Evolutionary conservation across 2,113 vertebrate species (phyloP).

Genomic region (Rhipidura dahli): DNA sequence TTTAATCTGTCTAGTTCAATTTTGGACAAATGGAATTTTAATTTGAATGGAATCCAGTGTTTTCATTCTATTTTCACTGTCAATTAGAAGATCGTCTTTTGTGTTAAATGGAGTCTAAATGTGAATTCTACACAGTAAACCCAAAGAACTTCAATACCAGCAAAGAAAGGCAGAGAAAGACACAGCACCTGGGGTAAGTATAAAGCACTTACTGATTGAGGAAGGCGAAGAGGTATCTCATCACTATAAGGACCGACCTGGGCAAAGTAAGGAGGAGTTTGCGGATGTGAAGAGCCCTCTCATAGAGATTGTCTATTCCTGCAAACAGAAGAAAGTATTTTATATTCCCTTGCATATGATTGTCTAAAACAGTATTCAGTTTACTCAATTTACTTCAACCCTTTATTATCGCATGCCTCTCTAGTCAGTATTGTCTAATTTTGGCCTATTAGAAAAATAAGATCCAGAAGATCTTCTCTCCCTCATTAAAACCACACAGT

Average conservation of each 20-base stretch:
- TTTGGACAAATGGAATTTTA: not conserved
- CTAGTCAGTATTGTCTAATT: not conserved
- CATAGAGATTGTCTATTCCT: constrained; percentile 98
- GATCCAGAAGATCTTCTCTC: not conserved
- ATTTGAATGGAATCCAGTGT: not conserved
- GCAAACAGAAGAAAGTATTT: constrained; percentile 24
- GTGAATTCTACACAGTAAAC: not conserved
- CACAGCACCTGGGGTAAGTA: not conserved
- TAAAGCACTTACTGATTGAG: constrained; percentile 93
- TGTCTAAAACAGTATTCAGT: not conserved
- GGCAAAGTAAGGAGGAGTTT: constrained; percentile 94
- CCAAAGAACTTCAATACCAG: not conserved
- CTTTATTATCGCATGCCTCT: not conserved
- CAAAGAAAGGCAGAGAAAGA: not conserved
- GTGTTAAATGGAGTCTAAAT: not conserved
- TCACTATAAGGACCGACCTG: constrained; percentile 92
- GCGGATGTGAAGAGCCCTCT: constrained; percentile 93
- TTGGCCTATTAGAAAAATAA: not conserved
- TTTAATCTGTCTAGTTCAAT: not conserved
- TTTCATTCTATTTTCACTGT: not conserved
- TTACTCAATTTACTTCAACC: not conserved
- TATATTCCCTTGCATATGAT: not conserved
- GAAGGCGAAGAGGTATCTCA: constrained; percentile 98
- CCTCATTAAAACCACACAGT: not conserved
- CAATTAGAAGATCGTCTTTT: not conserved